Evolutionary conservation across 2,113 vertebrate genomes (phyloP).

Genomic region (Thinocorus orbignyianus): DNA sequence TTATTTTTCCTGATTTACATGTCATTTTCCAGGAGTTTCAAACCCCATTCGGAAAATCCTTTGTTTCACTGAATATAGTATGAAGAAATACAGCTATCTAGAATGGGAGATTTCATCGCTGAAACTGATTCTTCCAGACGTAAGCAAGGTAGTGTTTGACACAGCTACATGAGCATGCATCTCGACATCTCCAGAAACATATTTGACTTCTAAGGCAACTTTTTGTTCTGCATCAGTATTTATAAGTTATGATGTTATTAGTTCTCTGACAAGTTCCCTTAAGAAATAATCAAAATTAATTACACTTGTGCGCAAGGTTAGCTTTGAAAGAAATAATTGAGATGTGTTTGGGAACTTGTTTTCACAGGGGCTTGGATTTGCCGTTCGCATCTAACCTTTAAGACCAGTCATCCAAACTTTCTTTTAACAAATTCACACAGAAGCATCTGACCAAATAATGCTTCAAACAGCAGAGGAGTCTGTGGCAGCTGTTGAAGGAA

Average conservation of each 20-base stretch:
- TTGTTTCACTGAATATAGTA: not conserved
- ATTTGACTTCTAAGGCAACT: not conserved
- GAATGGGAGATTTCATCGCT: not conserved
- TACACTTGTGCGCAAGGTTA: not conserved
- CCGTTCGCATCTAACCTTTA: not conserved
- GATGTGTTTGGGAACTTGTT: not conserved
- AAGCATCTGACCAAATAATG: not conserved
- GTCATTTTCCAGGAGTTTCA: not conserved
- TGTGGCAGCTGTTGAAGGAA: not conserved
- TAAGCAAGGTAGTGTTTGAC: not conserved
- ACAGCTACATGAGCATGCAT: not conserved
- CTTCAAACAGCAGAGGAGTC: not conserved
- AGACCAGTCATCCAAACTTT: not conserved
- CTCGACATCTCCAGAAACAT: not conserved
- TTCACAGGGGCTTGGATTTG: not conserved
- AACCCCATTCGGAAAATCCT: fast-evolving
- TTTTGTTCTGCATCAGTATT: not conserved
- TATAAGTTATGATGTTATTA: not conserved
- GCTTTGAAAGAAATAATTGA: not conserved
- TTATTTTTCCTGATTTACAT: not conserved
- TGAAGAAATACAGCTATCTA: not conserved
- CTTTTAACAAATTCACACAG: not conserved
- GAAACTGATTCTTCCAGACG: not conserved
- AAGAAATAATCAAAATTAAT: not conserved
- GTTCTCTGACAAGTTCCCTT: not conserved